Conservation (phyloP, 2,888 invertebrate species). For the Lomographa bimaculata region DNA sequence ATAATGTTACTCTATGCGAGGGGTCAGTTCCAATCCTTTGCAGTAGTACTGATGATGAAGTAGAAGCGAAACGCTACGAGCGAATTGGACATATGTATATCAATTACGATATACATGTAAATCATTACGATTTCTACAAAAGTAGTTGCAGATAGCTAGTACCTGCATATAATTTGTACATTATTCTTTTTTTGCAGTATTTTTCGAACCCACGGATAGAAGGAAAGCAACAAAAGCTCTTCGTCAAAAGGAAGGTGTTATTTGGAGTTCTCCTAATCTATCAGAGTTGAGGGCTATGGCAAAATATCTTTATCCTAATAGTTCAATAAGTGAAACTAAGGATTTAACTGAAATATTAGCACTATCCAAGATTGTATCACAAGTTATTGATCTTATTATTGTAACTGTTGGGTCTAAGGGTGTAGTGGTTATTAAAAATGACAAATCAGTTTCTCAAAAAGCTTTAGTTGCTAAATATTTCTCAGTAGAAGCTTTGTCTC, state of each 20-base stretch:
- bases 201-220: constrained; percentile 95
- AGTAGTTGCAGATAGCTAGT: too few relatives aligned
- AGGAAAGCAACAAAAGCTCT: constrained; percentile 90
- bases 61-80: too few relatives aligned
- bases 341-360: constrained; percentile 51
- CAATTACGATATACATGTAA: too few relatives aligned
- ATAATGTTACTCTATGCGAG: too few relatives aligned
- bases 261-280: constrained; percentile 91
- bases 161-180: too few relatives aligned
- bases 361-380: constrained; percentile 63
- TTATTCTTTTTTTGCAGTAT: constrained; percentile 85
- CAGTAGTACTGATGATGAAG: too few relatives aligned
- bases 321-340: constrained; percentile 35
- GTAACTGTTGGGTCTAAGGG: constrained; percentile 86
- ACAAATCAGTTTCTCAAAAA: constrained; percentile 7
- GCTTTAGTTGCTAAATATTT: constrained; percentile 53
- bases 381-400: constrained; percentile 81
- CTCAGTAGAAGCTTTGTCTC: constrained; percentile 55
- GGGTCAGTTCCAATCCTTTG: too few relatives aligned
- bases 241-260: constrained; percentile 68
- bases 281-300: constrained; percentile 89
- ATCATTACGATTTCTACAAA: too few relatives aligned
- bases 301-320: constrained; percentile 59
- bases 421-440: constrained; percentile 70
- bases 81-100: too few relatives aligned